These are phyloP conservation scores for Thaleichthys pacificus DNA, from an alignment of 2,797 vertebrate genomes.

Conservation along the genomic window DNA sequence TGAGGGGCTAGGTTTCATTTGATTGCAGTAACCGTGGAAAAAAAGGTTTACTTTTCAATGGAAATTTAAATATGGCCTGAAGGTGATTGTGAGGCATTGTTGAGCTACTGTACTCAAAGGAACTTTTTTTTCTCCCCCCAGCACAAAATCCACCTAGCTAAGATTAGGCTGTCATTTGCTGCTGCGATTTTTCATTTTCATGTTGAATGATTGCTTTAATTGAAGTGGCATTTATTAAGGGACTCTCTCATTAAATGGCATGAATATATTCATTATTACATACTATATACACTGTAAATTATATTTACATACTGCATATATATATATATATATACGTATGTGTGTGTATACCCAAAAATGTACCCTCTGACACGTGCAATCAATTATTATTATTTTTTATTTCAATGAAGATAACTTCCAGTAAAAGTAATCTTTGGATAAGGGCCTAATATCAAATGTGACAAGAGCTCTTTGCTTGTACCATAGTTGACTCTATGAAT, in stretches of 20 bases:
- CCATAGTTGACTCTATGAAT: background rate
- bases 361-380: background rate
- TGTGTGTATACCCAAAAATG: background rate
- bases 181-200: conserved; percentile 56
- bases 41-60: conserved; percentile 61
- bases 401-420: background rate
- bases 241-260: background rate
- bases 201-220: conserved; percentile 69
- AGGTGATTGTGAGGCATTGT: conserved; percentile 72
- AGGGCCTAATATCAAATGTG: background rate
- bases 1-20: conserved; percentile 64
- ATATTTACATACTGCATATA: background rate
- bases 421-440: background rate
- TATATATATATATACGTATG: too few relatives aligned
- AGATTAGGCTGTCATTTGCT: conserved; percentile 19
- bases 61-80: conserved; percentile 70
- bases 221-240: conserved; percentile 68
- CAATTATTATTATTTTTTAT: background rate
- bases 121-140: conserved; percentile 47
- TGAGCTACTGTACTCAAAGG: conserved; percentile 67
- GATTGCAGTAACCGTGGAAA: conserved; percentile 52
- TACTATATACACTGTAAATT: background rate
- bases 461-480: background rate
- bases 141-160: conserved; percentile 8
- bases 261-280: background rate